Evolutionary conservation across 2,888 invertebrate genomes (phyloP).

Genomic region (Erpobdella octoculata): DNA sequence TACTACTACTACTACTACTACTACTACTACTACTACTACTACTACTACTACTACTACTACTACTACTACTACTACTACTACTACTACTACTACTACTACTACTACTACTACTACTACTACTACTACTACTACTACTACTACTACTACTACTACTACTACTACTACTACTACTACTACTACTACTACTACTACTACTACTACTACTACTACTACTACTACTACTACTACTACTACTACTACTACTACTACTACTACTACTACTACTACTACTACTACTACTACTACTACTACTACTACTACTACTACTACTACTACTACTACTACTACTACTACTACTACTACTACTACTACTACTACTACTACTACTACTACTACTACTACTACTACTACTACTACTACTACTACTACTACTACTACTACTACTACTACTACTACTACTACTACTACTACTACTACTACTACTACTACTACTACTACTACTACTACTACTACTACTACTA

Average conservation of each 20-base stretch:
- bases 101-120: slow-evolving; percentile 19
- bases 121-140: slow-evolving; percentile 19
- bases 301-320: slow-evolving; percentile 20
- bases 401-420: slow-evolving; percentile 20
- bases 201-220: slow-evolving; percentile 19
- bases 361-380: slow-evolving; percentile 20
- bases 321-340: slow-evolving; percentile 19
- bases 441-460: slow-evolving; percentile 14
- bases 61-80: slow-evolving; percentile 19
- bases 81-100: slow-evolving; percentile 19
- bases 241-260: slow-evolving; percentile 19
- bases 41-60: slow-evolving; percentile 17
- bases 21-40: slow-evolving; percentile 14
- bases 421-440: slow-evolving; percentile 14
- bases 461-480: slow-evolving; percentile 21
- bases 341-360: slow-evolving; percentile 19
- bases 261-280: slow-evolving; percentile 19
- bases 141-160: slow-evolving; percentile 19
- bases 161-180: slow-evolving; percentile 19
- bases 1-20: slow-evolving; percentile 27
- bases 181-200: slow-evolving; percentile 19
- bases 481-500: slow-evolving; percentile 18
- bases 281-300: slow-evolving; percentile 19
- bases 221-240: slow-evolving; percentile 19
- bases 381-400: slow-evolving; percentile 20